phyloP scores from a whole-genome alignment of 2,888 invertebrate species.

The Aspidiotus rigidus region DNA sequence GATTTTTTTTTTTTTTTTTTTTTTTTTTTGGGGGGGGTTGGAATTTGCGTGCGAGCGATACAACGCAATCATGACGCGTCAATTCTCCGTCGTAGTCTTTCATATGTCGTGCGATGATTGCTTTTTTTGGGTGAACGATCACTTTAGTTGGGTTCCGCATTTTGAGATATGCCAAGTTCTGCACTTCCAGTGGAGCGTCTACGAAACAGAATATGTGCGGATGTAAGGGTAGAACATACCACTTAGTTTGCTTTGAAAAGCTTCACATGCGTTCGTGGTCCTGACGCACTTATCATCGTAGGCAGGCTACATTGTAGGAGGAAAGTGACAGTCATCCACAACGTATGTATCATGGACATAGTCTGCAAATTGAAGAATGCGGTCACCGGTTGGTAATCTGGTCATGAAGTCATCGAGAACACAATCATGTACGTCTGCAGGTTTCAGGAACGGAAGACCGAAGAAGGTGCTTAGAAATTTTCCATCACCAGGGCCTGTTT shows the following conservation, averaged over 20 bases:
- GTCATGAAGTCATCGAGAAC: too few species aligned
- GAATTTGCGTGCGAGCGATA: not conserved
- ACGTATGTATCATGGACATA: not conserved
- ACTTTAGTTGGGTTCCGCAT: not conserved
- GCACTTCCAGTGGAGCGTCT: too few species aligned
- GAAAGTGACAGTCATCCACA: not conserved
- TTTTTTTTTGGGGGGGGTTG: too few species aligned
- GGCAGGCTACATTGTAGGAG: conserved; percentile 1
- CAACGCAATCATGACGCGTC: not conserved
- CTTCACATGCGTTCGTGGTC: conserved; percentile 5
- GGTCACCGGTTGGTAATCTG: too few species aligned
- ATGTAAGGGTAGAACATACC: not conserved
- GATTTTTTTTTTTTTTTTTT: not conserved
- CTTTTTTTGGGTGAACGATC: not conserved
- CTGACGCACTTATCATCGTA: conserved; percentile 5
- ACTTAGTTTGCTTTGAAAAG: not conserved
- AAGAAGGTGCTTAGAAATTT: conserved; percentile 2
- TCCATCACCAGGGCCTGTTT: not conserved
- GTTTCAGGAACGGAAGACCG: conserved; percentile 3
- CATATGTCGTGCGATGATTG: not conserved
- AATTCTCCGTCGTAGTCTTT: not conserved
- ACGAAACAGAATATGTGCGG: not conserved
- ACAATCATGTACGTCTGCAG: too few species aligned
- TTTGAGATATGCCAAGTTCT: not conserved
- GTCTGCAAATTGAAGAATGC: too few species aligned